Percentiles rank a stretch among this genome's conserved stretches.
Evolutionary conservation across 2,888 invertebrate genomes (phyloP).

Genomic region (Pyrocoelia pectoralis): DNA sequence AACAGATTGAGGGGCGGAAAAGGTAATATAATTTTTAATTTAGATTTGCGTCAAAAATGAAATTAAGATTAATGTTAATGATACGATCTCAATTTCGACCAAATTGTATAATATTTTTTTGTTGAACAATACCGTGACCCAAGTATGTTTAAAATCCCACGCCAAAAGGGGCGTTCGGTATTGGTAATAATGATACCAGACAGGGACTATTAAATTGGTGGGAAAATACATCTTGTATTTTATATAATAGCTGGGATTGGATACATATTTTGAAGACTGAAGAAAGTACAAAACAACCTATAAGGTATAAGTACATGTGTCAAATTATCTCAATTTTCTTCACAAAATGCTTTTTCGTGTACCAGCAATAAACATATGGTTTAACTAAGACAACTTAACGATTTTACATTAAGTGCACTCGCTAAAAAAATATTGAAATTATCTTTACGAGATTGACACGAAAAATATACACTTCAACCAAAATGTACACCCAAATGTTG

Average conservation of each 20-base stretch:
- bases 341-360: slow-evolving; percentile 35
- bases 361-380: slow-evolving; percentile 22
- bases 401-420: too few relatives aligned
- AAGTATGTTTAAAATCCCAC: slow-evolving; percentile 35
- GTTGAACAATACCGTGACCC: slow-evolving; percentile 29
- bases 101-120: slow-evolving; percentile 13
- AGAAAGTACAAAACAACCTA: slow-evolving; percentile 23
- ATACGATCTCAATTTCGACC: slow-evolving; percentile 18
- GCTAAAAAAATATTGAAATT: not conserved
- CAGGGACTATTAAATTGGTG: slow-evolving; percentile 36
- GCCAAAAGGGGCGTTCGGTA: slow-evolving; percentile 37
- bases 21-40: not conserved
- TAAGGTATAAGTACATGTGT: slow-evolving; percentile 34
- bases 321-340: slow-evolving; percentile 36
- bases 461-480: too few relatives aligned
- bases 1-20: not conserved
- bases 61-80: not conserved
- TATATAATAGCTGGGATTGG: slow-evolving; percentile 30
- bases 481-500: too few relatives aligned
- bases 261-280: slow-evolving; percentile 22
- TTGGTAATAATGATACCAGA: slow-evolving; percentile 37
- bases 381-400: slow-evolving; percentile 16
- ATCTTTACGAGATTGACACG: not conserved
- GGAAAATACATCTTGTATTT: slow-evolving; percentile 32
- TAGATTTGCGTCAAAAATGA: not conserved